Evolutionary conservation across 2,113 vertebrate species (phyloP).

Genomic region (Centropus bengalensis): DNA sequence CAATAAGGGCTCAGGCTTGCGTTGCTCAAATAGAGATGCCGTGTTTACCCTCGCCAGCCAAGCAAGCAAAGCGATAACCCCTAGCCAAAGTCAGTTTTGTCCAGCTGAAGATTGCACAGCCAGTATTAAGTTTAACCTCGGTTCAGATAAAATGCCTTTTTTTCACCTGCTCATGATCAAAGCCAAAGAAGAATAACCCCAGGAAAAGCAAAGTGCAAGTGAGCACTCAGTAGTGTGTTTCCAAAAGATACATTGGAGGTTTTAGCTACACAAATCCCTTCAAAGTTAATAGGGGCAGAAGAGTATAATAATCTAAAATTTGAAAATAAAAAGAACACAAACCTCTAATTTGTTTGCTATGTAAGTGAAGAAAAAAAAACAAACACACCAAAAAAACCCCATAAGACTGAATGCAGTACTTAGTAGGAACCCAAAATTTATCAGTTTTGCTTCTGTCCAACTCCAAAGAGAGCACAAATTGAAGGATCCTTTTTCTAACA

Average conservation of each 20-base stretch:
- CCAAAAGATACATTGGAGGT: background rate
- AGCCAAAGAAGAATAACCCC: background rate
- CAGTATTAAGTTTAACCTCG: background rate
- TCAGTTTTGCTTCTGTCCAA: background rate
- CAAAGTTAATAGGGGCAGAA: rapidly evolving
- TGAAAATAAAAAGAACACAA: background rate
- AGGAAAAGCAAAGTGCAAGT: background rate
- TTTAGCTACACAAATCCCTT: background rate
- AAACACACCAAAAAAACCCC: rapidly evolving
- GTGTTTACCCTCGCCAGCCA: background rate
- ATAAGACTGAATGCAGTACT: rapidly evolving
- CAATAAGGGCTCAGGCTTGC: background rate
- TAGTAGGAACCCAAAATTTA: rapidly evolving
- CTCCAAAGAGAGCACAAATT: background rate
- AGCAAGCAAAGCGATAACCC: background rate
- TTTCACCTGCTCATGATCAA: no score
- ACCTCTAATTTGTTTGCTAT: background rate
- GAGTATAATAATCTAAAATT: background rate
- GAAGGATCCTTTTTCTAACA: background rate
- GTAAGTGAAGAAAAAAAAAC: background rate
- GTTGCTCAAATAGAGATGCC: background rate
- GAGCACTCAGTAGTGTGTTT: rapidly evolving
- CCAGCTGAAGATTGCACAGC: background rate
- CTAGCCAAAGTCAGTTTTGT: rapidly evolving
- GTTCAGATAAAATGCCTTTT: background rate